Percentiles rank a stretch among this genome's conserved stretches.
Evolutionary conservation across 2,797 vertebrate genomes (phyloP).

Genomic region (Vespertilio murinus): DNA sequence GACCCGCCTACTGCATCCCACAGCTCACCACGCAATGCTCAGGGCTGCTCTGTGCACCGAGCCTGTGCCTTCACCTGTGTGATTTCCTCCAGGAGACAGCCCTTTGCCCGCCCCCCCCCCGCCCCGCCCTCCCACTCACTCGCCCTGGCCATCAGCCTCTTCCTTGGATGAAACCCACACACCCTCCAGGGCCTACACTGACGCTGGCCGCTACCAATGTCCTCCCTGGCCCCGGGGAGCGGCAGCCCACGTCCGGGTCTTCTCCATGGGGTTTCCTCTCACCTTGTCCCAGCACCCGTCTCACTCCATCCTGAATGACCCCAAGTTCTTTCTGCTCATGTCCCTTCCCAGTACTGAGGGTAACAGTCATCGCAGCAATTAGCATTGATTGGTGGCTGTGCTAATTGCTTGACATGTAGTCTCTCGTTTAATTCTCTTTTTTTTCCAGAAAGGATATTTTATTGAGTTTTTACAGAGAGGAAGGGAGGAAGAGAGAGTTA

Average conservation of each 20-base stretch:
- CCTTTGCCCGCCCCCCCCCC: not conserved
- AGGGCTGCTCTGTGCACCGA: not conserved
- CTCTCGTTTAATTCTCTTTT: not conserved
- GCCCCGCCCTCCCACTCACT: not conserved
- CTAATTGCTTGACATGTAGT: not conserved
- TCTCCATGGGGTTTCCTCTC: not conserved
- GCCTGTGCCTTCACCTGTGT: not conserved
- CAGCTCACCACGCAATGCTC: fast-evolving
- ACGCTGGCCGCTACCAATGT: not conserved
- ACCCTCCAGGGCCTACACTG: not conserved
- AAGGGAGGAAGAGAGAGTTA: too few species aligned
- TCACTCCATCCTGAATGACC: not conserved
- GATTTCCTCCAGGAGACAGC: not conserved
- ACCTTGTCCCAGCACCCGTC: not conserved
- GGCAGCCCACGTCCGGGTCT: not conserved
- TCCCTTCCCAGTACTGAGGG: not conserved
- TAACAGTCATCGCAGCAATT: not conserved
- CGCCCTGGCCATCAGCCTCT: not conserved
- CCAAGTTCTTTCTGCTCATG: not conserved
- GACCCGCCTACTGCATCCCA: not conserved
- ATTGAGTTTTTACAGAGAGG: too few species aligned
- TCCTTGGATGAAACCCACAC: not conserved
- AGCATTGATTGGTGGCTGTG: not conserved
- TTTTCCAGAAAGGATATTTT: too few species aligned
- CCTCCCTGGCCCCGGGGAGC: not conserved